Percentiles rank a stretch among this genome's conserved stretches.
Conservation (phyloP, 1,140 invertebrate genomes). For the Augochlora pura region DNA sequence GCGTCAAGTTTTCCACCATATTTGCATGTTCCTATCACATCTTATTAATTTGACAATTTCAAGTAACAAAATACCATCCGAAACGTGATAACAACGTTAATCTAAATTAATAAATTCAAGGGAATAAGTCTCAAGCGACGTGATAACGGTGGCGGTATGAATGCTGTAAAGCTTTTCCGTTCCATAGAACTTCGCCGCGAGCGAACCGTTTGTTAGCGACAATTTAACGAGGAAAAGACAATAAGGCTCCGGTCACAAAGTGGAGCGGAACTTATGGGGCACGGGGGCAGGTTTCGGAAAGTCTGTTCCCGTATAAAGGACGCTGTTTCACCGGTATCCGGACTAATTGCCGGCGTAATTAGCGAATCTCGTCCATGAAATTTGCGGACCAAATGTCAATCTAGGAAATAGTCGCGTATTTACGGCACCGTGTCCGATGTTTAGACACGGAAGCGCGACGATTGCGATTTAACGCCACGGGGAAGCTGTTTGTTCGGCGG, state of each 20-base stretch:
- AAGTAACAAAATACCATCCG: no score
- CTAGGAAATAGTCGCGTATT: neutral
- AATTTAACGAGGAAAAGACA: neutral
- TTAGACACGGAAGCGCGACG: neutral
- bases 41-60: no score
- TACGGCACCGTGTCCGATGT: neutral
- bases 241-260: neutral
- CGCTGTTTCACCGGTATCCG: neutral
- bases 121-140: no score
- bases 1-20: no score
- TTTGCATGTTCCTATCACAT: no score
- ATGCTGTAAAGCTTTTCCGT: neutral
- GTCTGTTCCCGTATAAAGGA: neutral
- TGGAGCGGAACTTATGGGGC: neutral
- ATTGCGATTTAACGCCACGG: neutral
- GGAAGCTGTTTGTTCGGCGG: neutral
- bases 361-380: constrained; percentile 8
- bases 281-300: neutral
- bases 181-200: neutral
- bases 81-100: no score
- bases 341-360: constrained; percentile 13
- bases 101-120: no score
- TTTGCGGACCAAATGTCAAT: constrained; percentile 14
- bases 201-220: neutral
- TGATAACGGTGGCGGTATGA: neutral